A percentile compares a stretch with the other conserved stretches of the same genome.
phyloP scores from a whole-genome alignment of 2,888 invertebrate species.

The Campopleginae sp. region DNA sequence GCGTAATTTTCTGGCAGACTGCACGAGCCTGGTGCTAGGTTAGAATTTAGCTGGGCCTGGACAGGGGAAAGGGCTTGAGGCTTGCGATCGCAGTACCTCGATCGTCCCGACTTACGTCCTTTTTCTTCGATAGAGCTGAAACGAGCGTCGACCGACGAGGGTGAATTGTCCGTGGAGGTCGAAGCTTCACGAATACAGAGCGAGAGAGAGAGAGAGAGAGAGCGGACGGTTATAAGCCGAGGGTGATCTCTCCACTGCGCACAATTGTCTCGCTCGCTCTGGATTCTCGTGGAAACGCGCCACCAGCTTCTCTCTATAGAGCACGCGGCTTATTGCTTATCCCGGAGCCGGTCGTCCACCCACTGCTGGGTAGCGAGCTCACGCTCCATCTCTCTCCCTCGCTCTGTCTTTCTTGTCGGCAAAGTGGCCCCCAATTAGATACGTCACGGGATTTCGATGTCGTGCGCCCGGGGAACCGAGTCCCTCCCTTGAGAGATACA shows the following conservation, averaged over 20 bases:
- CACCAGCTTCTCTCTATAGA: conserved; percentile 41
- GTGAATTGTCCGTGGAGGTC: conserved; percentile 65
- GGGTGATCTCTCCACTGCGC: conserved; percentile 79
- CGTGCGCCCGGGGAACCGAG: conserved; percentile 75
- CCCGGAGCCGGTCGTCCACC: conserved; percentile 66
- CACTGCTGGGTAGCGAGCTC: conserved; percentile 9
- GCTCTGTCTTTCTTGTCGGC: conserved; percentile 76
- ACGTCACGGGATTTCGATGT: conserved; percentile 83
- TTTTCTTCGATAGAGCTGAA: conserved; percentile 1
- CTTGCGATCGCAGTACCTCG: background rate
- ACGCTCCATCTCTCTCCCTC: conserved; percentile 69
- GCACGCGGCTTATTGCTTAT: conserved; percentile 80
- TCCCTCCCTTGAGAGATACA: conserved; percentile 76
- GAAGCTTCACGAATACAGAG: conserved; percentile 49
- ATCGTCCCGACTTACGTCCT: background rate
- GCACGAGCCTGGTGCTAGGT: background rate
- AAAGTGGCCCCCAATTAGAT: conserved; percentile 83
- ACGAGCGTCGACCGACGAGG: conserved; percentile 56
- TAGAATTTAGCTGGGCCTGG: background rate
- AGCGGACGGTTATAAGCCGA: conserved; percentile 80
- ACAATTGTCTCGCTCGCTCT: conserved; percentile 67
- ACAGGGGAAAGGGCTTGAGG: background rate
- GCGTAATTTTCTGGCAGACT: background rate
- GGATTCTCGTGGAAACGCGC: conserved; percentile 49
- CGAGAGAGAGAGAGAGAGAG: conserved; percentile 64